Conservation (phyloP, 2,113 vertebrate genomes). For the Sebastes fasciatus region DNA sequence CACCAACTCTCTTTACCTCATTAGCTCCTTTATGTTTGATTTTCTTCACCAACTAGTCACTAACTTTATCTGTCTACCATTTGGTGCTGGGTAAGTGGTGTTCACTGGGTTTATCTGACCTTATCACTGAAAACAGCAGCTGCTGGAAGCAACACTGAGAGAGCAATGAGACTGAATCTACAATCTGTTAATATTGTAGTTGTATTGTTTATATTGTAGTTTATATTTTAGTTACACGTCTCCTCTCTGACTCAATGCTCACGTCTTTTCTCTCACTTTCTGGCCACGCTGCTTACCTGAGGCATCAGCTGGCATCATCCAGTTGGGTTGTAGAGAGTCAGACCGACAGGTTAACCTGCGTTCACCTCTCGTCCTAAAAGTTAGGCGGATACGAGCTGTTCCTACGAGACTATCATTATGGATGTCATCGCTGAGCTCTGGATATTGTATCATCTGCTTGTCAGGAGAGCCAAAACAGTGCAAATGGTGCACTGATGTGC, state of each 20-base stretch:
- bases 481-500: not conserved
- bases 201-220: too few relatives aligned
- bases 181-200: too few relatives aligned
- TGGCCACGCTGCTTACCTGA: not conserved
- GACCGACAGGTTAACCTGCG: not conserved
- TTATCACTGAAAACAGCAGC: not conserved
- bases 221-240: too few relatives aligned
- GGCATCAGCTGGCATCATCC: conserved; percentile 12
- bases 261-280: not conserved
- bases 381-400: not conserved
- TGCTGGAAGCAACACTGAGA: not conserved
- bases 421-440: conserved; percentile 1
- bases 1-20: not conserved
- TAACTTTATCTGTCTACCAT: too few relatives aligned
- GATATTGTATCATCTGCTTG: conserved; percentile 3
- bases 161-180: not conserved
- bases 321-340: not conserved
- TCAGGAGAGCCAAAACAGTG: not conserved
- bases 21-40: not conserved
- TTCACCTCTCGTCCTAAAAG: not conserved
- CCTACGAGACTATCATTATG: not conserved
- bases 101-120: too few relatives aligned
- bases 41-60: too few relatives aligned
- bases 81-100: too few relatives aligned
- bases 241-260: too few relatives aligned